Evolutionary conservation across 2,113 vertebrate species (phyloP).

Genomic region (Penelope pileata): DNA sequence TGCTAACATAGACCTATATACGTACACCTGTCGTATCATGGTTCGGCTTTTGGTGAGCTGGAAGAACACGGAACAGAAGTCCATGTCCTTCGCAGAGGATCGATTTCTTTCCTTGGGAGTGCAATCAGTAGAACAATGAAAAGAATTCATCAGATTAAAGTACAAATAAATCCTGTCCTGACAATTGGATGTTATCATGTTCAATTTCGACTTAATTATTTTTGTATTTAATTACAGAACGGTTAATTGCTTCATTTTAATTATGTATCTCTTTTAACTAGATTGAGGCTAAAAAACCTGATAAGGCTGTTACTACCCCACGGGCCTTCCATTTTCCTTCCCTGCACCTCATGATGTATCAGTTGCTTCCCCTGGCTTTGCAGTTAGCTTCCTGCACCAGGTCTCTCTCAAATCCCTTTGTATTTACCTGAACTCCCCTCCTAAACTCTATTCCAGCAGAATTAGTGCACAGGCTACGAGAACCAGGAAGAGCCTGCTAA

Average conservation of each 20-base stretch:
- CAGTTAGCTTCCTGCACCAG: not conserved
- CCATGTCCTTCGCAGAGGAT: not conserved
- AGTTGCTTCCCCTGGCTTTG: not conserved
- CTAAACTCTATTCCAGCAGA: too few species aligned
- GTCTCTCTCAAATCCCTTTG: not conserved
- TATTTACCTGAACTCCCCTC: not conserved
- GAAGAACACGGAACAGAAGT: not conserved
- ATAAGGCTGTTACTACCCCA: conserved; percentile 31
- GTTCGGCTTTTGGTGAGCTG: not conserved
- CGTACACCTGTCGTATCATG: fast-evolving
- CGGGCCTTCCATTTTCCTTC: not conserved
- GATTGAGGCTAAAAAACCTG: conserved; percentile 22
- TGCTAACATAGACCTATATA: not conserved
- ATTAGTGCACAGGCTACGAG: not conserved
- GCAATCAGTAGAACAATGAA: conserved; percentile 59
- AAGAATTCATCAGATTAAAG: conserved; percentile 74
- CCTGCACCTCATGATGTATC: not conserved
- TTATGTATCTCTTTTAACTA: conserved; percentile 73
- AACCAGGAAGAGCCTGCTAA: not conserved
- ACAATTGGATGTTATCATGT: conserved; percentile 71
- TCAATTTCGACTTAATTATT: conserved; percentile 80
- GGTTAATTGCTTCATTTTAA: conserved; percentile 76
- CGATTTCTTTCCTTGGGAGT: not conserved
- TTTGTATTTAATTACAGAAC: conserved; percentile 78
- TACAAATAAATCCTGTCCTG: conserved; percentile 71